Conservation (phyloP, 1,140 invertebrate species). For the Aphelenchoides fujianensis region DNA sequence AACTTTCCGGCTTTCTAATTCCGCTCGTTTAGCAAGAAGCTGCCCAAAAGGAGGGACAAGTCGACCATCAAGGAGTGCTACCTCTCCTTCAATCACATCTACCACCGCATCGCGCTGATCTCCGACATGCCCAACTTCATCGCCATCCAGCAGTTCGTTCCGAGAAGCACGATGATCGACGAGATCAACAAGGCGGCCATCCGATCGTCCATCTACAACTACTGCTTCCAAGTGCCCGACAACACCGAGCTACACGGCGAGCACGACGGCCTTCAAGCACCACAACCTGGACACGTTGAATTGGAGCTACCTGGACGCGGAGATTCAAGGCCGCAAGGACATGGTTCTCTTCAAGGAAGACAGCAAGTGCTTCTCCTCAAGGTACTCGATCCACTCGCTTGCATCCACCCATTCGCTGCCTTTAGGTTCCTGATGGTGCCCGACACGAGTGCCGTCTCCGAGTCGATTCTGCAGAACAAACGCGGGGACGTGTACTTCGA, state of each 20-base stretch:
- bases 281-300: constrained; percentile 58
- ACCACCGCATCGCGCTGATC: constrained; percentile 64
- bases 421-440: constrained; percentile 44
- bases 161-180: constrained; percentile 34
- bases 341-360: constrained; percentile 42
- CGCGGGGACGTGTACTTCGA: constrained; percentile 32
- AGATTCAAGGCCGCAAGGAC: constrained; percentile 31
- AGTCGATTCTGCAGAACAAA: constrained; percentile 28
- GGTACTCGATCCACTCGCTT: constrained; percentile 21
- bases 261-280: constrained; percentile 44
- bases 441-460: constrained; percentile 32
- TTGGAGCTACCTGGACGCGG: constrained; percentile 47
- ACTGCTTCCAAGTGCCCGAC: constrained; percentile 63
- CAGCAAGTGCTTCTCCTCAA: constrained; percentile 56
- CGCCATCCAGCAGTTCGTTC: constrained; percentile 40
- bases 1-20: not conserved
- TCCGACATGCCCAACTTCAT: constrained; percentile 22
- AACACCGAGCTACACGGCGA: constrained; percentile 44
- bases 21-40: constrained; percentile 24
- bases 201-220: constrained; percentile 33
- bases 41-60: constrained; percentile 21
- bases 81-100: constrained; percentile 72
- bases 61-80: constrained; percentile 32
- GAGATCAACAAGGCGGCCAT: constrained; percentile 21
- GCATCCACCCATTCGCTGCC: not conserved